Percentiles rank a stretch among this genome's conserved stretches.
Evolutionary conservation across 2,797 vertebrate genomes (phyloP).

Genomic region (Leuciscus waleckii): DNA sequence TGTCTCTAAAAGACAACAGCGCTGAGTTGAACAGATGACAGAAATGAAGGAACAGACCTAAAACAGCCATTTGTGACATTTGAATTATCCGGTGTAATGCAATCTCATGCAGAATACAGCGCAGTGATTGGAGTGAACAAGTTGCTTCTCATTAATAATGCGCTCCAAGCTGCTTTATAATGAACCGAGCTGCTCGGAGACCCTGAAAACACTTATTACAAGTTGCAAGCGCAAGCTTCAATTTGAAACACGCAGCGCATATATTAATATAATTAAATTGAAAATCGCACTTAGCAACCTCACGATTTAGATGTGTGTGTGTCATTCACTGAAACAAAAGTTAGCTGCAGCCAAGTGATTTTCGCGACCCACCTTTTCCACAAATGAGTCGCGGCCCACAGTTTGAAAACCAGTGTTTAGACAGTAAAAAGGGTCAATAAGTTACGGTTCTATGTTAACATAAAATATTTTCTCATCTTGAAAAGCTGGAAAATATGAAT

Average conservation of each 20-base stretch:
- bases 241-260: neutral
- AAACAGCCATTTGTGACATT: neutral
- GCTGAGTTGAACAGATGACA: neutral
- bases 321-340: neutral
- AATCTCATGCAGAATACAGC: neutral
- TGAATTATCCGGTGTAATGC: neutral
- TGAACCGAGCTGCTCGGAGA: neutral
- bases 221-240: neutral
- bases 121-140: neutral
- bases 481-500: neutral
- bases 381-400: neutral
- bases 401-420: neutral
- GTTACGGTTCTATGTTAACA: neutral
- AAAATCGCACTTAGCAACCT: neutral
- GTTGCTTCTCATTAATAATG: neutral
- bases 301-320: neutral
- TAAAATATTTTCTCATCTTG: neutral
- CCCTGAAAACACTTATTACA: too few species aligned
- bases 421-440: neutral
- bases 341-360: too few species aligned
- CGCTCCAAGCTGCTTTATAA: neutral
- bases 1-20: neutral
- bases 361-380: too few species aligned
- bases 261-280: neutral
- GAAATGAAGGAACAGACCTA: slow-evolving; percentile 4